A percentile compares a stretch with the other conserved stretches of the same genome.
Conservation (phyloP, 2,888 invertebrate species). For the Stegana nigrithorax region DNA sequence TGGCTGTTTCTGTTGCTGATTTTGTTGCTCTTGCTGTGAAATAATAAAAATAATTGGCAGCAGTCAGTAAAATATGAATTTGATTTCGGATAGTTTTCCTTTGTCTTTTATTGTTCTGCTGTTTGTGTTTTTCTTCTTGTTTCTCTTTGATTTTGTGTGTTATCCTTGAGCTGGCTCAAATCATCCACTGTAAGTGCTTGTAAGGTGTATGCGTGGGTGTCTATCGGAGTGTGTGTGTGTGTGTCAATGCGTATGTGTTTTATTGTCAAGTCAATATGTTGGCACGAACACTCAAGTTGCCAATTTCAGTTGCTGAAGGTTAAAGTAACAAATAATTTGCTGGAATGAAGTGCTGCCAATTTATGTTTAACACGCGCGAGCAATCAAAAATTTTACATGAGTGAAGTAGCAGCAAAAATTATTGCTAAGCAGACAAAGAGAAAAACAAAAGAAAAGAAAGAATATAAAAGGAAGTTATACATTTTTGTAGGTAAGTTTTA, state of each 20-base stretch:
- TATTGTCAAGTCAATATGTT: conserved; percentile 5
- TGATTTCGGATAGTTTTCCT: conserved; percentile 9
- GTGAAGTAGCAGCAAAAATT: no score
- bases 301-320: conserved; percentile 8
- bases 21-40: neutral
- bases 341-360: conserved; percentile 6
- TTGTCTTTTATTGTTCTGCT: no score
- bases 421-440: no score
- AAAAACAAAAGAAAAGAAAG: no score
- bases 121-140: no score
- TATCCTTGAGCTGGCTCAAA: no score
- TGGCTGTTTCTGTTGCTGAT: neutral
- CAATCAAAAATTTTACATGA: neutral
- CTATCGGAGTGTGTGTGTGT: neutral
- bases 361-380: neutral
- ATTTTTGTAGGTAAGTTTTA: no score
- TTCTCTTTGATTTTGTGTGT: no score
- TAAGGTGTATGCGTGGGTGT: neutral
- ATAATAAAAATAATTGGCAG: conserved; percentile 20
- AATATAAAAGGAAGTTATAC: no score
- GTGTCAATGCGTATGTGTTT: neutral
- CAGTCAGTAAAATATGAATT: conserved; percentile 20
- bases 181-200: no score
- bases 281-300: conserved; percentile 10
- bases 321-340: conserved; percentile 12